A percentile compares a stretch with the other conserved stretches of the same genome.
Conservation (phyloP, 2,888 invertebrate genomes). For the Rhyacophila evoluta region DNA sequence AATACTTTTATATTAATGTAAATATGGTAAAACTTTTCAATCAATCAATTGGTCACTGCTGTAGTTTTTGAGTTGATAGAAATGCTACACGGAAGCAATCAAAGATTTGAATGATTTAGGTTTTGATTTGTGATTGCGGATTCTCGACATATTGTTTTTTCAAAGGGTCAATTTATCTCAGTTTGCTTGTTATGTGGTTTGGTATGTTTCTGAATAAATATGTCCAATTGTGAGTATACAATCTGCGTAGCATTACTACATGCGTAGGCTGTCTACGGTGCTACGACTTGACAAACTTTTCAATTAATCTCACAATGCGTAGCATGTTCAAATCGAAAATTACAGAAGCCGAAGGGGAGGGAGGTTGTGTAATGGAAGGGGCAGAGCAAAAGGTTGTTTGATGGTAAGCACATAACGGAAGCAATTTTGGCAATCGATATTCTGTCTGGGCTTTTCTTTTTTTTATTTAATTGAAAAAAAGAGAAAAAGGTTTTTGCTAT, state of each 20-base stretch:
- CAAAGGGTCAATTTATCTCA: too few relatives aligned
- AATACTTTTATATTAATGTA: too few relatives aligned
- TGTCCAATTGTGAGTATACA: too few relatives aligned
- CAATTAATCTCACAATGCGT: conserved; percentile 24
- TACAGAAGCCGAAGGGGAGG: background rate
- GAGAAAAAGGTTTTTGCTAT: background rate
- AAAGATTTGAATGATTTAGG: too few relatives aligned
- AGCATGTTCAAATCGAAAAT: conserved; percentile 16
- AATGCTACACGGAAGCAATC: too few relatives aligned
- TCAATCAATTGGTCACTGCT: too few relatives aligned
- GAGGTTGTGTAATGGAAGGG: background rate
- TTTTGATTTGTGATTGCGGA: too few relatives aligned
- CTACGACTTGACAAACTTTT: conserved; percentile 14
- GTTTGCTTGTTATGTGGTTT: too few relatives aligned
- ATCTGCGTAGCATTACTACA: conserved; percentile 6
- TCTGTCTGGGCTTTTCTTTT: conserved; percentile 11
- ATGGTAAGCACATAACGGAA: conserved; percentile 24
- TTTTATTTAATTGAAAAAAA: background rate
- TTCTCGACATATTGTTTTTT: too few relatives aligned
- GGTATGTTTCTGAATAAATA: too few relatives aligned
- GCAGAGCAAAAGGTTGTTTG: conserved; percentile 9
- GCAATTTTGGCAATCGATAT: conserved; percentile 22
- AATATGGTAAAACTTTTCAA: too few relatives aligned
- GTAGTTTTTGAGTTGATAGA: too few relatives aligned
- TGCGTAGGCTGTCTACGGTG: conserved; percentile 5